Percentiles rank a stretch among this genome's conserved stretches.
phyloP scores from a whole-genome alignment of 2,113 vertebrate species.

The Clarias gariepinus region DNA sequence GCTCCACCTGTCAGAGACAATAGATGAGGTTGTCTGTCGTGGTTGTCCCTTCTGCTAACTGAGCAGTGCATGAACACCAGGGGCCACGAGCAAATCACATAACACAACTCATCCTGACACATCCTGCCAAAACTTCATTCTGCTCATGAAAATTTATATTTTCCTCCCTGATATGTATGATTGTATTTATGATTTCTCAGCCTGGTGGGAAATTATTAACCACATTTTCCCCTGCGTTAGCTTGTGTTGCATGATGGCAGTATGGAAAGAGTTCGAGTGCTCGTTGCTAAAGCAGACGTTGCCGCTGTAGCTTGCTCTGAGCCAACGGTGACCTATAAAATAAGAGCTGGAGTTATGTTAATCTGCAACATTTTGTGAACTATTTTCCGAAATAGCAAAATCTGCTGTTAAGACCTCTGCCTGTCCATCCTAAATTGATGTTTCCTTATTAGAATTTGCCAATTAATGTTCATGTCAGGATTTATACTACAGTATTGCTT shows the following conservation, averaged over 20 bases:
- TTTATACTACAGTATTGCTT: neutral
- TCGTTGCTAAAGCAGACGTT: neutral
- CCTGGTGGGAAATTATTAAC: slow-evolving; percentile 28
- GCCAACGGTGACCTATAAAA: slow-evolving; percentile 4
- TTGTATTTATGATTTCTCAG: slow-evolving; percentile 30
- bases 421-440: neutral
- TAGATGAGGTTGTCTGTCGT: slow-evolving; percentile 37
- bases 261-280: neutral
- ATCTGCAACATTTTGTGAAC: neutral
- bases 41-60: slow-evolving; percentile 38
- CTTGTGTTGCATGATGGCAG: neutral
- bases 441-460: neutral
- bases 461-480: neutral
- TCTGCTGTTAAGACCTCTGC: neutral
- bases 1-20: slow-evolving; percentile 34
- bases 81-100: slow-evolving; percentile 46
- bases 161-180: slow-evolving; percentile 14
- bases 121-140: slow-evolving; percentile 38
- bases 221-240: slow-evolving; percentile 8
- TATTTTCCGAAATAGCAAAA: neutral
- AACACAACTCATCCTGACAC: slow-evolving; percentile 45
- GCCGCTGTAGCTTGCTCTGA: neutral
- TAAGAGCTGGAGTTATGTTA: neutral
- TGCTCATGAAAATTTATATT: slow-evolving; percentile 43
- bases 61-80: slow-evolving; percentile 43